phyloP scores from a whole-genome alignment of 1,140 invertebrate genomes.

The Himalopsyche phryganea region DNA sequence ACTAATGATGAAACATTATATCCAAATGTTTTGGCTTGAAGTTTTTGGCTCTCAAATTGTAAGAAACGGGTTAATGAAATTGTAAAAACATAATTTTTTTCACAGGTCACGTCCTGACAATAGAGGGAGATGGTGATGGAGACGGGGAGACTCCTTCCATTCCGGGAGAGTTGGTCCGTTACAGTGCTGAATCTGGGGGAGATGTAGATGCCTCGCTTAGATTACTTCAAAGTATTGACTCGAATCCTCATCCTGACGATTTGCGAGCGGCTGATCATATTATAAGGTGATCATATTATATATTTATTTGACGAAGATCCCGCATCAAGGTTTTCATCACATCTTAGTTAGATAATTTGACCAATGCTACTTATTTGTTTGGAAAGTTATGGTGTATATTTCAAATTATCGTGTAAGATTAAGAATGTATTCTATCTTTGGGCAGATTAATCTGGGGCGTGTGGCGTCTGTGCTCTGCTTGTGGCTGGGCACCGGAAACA shows the following conservation, averaged over 20 bases:
- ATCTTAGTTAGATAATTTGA: too few relatives aligned
- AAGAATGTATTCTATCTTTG: too few relatives aligned
- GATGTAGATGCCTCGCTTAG: constrained; percentile 59
- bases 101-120: constrained; percentile 39
- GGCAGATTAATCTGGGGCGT: constrained; percentile 63
- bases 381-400: too few relatives aligned
- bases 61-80: too few relatives aligned
- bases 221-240: constrained; percentile 53
- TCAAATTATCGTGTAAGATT: too few relatives aligned
- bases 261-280: constrained; percentile 44
- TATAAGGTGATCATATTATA: constrained; percentile 37
- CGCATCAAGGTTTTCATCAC: too few relatives aligned
- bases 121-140: constrained; percentile 54
- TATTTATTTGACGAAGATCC: too few relatives aligned
- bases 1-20: too few relatives aligned
- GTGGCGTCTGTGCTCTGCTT: constrained; percentile 66
- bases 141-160: constrained; percentile 75
- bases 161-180: constrained; percentile 70
- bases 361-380: too few relatives aligned
- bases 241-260: constrained; percentile 36
- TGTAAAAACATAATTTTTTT: too few relatives aligned
- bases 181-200: constrained; percentile 56
- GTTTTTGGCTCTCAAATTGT: too few relatives aligned
- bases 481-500: constrained; percentile 56
- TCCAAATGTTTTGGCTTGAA: too few relatives aligned